Base-by-base conservation (phyloP, 2,113 vertebrate genomes). In the Colossoma macropomum region DNA sequence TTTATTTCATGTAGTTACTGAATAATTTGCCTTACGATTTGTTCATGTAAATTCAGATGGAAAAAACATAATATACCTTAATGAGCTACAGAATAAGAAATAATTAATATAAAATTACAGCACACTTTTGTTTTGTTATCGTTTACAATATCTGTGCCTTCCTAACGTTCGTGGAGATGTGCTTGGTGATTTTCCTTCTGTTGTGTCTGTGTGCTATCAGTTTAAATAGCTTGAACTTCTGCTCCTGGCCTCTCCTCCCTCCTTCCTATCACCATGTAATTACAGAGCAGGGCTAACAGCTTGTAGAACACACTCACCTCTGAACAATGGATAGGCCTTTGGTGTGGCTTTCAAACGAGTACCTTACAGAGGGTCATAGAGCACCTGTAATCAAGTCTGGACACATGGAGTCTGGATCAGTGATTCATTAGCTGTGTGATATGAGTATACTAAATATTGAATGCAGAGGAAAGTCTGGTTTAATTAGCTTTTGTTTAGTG, bases 281-380 rank as follows among this genome's bases (percentile, higher is more conserved):
- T 16, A 84, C 77, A 84, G 65, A 69, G 27, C 27, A 75, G 21
- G 15, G 3, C 65, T 84, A 70, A 50, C 12, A 19, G 59, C 79
- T 74, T 65, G 41, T 34, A 81, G 66, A 75, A 65, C 41, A 1
- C 21, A 65, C 48, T 56, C 12, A 34, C 45, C 30, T 54, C 80
- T 81, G 41, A 81, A 80, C 19, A 60, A 25, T 4, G 34, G 21
- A 32, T 2, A 66, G 8, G 38, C 23, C 34, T 41, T 73, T 80
- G 78, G 38, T 62, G 41, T 62, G 56, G 27, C n/a, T 65, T 81
- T 72, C 60, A 21, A 17, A 34, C 48, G 32, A 66, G 63, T 21
- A 68, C 65, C 65, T 19, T 34, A 8, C 17, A 21, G 30, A 68
- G 32, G 65, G 28, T 38, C 65, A 34, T 19, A 68, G 71, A 62